Percentiles rank a stretch among this genome's conserved stretches.
Evolutionary conservation across 2,797 vertebrate species (phyloP).

Genomic region (Trematomus bernacchii): DNA sequence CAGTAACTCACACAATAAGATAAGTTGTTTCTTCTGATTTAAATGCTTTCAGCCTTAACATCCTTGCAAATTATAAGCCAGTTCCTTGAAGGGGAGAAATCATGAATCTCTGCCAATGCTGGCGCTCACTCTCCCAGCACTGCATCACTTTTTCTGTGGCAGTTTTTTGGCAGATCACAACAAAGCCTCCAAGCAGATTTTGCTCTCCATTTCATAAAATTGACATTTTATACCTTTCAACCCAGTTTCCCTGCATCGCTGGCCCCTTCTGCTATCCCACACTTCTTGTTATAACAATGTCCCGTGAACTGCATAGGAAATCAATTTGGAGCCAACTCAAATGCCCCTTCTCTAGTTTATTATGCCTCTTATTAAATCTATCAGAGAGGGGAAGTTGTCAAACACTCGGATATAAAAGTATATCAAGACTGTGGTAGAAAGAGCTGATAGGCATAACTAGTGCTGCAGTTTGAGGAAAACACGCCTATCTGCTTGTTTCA

Average conservation of each 20-base stretch:
- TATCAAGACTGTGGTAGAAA: not conserved
- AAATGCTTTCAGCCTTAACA: not conserved
- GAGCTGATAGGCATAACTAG: not conserved
- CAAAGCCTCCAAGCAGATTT: not conserved
- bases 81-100: not conserved
- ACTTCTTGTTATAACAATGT: not conserved
- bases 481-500: not conserved
- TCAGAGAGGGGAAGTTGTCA: not conserved
- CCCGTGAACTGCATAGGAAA: not conserved
- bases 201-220: not conserved
- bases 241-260: not conserved
- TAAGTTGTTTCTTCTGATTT: not conserved
- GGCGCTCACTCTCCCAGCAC: not conserved
- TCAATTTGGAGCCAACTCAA: not conserved
- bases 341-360: not conserved
- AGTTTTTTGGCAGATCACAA: not conserved
- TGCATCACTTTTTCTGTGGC: not conserved
- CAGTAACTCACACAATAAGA: not conserved
- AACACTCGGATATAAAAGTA: not conserved
- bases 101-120: not conserved
- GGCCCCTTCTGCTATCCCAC: not conserved
- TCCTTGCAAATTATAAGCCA: not conserved
- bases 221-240: not conserved
- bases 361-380: not conserved
- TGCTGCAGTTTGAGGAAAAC: not conserved